Percentiles rank a stretch among this genome's conserved stretches.
phyloP scores from a whole-genome alignment of 2,797 vertebrate species.

The Intellagama lesueurii region DNA sequence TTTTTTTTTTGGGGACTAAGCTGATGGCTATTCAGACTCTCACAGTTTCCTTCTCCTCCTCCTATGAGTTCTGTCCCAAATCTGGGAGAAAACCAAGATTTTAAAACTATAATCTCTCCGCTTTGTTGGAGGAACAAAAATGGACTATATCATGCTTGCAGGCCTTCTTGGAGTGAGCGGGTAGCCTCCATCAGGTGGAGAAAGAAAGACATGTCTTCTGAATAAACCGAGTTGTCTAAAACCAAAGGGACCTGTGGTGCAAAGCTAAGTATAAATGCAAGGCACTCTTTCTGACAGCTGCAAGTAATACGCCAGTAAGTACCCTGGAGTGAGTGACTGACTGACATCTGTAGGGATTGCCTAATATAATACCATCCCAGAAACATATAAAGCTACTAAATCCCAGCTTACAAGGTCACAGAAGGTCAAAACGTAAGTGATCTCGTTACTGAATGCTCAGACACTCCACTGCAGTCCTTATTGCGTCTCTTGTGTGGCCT shows the following conservation, averaged over 20 bases:
- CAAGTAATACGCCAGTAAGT: slow-evolving; percentile 11
- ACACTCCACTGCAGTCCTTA: background rate
- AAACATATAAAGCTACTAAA: slow-evolving; percentile 32
- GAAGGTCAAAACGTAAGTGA: slow-evolving; percentile 7
- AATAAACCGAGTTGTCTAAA: slow-evolving; percentile 8
- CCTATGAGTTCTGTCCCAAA: background rate
- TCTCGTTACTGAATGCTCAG: background rate
- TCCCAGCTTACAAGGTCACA: background rate
- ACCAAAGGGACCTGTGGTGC: background rate
- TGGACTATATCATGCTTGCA: background rate
- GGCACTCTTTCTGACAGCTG: background rate
- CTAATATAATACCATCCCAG: slow-evolving; percentile 6
- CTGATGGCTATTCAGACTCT: background rate
- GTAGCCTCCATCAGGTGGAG: background rate
- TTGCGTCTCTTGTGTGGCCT: slow-evolving; percentile 8
- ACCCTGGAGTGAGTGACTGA: slow-evolving; percentile 10
- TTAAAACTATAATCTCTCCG: background rate
- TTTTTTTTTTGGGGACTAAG: background rate
- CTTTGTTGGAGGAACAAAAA: background rate
- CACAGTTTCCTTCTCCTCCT: background rate
- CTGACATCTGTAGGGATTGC: slow-evolving; percentile 22
- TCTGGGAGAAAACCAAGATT: background rate
- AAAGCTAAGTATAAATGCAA: slow-evolving; percentile 17
- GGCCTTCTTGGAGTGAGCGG: background rate
- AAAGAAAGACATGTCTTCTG: background rate